phyloP scores from a whole-genome alignment of 2,888 invertebrate genomes.

The Rhagonycha lutea region DNA sequence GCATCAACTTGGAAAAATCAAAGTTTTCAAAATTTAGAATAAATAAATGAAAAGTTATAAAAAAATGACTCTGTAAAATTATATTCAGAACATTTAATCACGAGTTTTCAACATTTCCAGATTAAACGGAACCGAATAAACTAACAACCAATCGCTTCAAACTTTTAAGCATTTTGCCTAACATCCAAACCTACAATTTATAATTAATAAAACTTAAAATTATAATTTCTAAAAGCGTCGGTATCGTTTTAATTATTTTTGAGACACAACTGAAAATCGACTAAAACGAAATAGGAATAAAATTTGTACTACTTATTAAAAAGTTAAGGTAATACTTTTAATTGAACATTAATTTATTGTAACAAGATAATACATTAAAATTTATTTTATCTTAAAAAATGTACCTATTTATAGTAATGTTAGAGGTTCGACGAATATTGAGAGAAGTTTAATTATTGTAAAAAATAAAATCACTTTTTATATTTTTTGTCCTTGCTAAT shows the following conservation, averaged over 20 bases:
- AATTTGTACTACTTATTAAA: not conserved
- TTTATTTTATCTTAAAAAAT: no score
- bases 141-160: slow-evolving; percentile 10
- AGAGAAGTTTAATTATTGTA: not conserved
- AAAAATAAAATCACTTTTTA: not conserved
- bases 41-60: not conserved
- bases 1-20: not conserved
- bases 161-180: slow-evolving; percentile 12
- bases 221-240: slow-evolving; percentile 11
- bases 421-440: no score
- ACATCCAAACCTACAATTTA: slow-evolving; percentile 11
- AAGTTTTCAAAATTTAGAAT: not conserved
- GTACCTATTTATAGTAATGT: no score
- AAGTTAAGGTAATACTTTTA: not conserved
- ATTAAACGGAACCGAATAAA: not conserved
- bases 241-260: slow-evolving; percentile 19
- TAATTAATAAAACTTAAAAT: slow-evolving; percentile 26
- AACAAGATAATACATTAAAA: not conserved
- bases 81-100: not conserved
- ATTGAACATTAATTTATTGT: not conserved
- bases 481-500: not conserved
- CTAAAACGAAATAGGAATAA: not conserved
- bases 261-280: slow-evolving; percentile 7
- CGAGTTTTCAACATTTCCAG: not conserved
- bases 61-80: not conserved